Evolutionary conservation across 1,140 invertebrate species (phyloP), one percentile per base, ranked within the genome.

Genomic region (Philotrypesis tridentata): DNA sequence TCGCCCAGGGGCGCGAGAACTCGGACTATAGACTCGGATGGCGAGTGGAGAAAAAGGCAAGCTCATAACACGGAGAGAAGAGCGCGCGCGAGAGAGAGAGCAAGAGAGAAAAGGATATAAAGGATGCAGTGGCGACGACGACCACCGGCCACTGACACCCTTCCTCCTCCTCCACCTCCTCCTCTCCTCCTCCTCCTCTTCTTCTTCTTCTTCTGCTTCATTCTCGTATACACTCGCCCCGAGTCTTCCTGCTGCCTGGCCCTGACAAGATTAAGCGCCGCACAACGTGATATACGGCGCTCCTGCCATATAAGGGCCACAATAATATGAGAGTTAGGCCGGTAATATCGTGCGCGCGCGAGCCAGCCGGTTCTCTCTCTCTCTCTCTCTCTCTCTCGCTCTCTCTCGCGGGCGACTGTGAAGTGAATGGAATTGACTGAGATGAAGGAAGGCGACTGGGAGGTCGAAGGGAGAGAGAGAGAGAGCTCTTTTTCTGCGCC

Each of bases 221-320:
- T 68, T 27, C 25, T 17, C 65, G 65, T 63, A 27, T n/a, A n/a
- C n/a, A n/a, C 65, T 70, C 43, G 76, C 48, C 61, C 68, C 25
- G 78, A 70, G 48, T 55, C 48, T 55, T 55, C 48, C 67, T 70
- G 14, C 65, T 70, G 77, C 77, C 43, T 70, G 77, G 65, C 23
- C 55, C 70, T 63, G 78, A 80, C 78, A 80, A 72, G 78, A 80
- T 73, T 80, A 80, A 80, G 55, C 78, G 70, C 48, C 40, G 70
- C 68, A 29, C 43, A 37, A 72, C 29, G 43, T 79, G 65, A 79
- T 79, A 79, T 71, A 79, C 77, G 77, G 29, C 21, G 9, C 31
- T n/a, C 65, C n/a, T 21, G 27, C 31, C 77, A 60, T 79, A 79
- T 71, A 71, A 79, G 77, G 76, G 40, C 65, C 76, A 70, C 21